These are phyloP conservation scores for Geotria australis DNA, from an alignment of 2,797 vertebrate species.

Conservation along the genomic window DNA sequence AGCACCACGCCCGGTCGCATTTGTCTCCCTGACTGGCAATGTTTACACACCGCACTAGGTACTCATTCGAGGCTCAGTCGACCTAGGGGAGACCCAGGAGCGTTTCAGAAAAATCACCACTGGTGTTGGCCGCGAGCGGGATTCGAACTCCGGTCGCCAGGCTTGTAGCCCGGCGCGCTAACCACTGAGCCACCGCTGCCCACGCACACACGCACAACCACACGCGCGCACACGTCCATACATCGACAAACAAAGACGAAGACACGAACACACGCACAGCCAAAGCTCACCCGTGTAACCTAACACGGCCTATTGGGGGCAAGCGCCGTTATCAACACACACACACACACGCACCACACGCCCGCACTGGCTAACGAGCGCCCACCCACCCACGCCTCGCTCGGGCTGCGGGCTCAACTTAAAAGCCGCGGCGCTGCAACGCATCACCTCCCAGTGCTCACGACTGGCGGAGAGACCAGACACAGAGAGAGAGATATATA, in stretches of 20 bases:
- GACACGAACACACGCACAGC: background rate
- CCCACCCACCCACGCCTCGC: background rate
- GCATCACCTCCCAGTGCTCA: background rate
- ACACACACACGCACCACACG: background rate
- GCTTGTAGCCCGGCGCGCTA: no score
- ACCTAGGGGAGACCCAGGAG: no score
- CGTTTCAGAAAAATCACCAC: no score
- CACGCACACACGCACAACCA: background rate
- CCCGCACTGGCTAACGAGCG: background rate
- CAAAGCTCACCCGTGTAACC: background rate
- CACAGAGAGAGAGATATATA: background rate
- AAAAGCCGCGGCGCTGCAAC: background rate
- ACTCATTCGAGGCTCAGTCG: no score
- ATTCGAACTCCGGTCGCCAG: no score
- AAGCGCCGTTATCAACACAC: background rate
- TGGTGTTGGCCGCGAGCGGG: no score
- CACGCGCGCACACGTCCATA: background rate
- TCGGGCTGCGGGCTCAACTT: background rate
- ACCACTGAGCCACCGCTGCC: no score
- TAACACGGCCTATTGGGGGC: no score
- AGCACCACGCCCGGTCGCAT: no score
- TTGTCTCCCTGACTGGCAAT: no score
- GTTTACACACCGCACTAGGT: no score
- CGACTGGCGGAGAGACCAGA: slow-evolving; percentile 1
- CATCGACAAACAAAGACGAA: background rate